phyloP scores from a whole-genome alignment of 2,113 vertebrate species.

The Myodes glareolus region DNA sequence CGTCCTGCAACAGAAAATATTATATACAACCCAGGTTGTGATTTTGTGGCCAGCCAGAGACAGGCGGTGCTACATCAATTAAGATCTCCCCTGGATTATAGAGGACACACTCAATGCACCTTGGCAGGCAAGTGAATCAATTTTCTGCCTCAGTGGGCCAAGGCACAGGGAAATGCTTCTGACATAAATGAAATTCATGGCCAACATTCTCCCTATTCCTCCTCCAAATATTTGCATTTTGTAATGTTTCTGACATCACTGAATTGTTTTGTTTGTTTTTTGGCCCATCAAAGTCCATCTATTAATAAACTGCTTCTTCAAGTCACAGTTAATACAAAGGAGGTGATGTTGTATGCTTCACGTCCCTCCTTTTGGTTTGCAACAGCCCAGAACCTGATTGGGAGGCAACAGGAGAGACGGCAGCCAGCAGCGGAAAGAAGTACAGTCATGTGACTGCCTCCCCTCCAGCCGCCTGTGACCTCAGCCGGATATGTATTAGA shows the following conservation, averaged over 20 bases:
- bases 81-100: conserved; percentile 38
- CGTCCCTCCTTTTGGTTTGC: fast-evolving
- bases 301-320: neutral
- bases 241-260: neutral
- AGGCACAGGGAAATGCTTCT: conserved; percentile 27
- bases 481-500: neutral
- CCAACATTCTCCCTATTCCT: neutral
- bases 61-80: conserved; percentile 11
- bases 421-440: fast-evolving
- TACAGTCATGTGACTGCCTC: fast-evolving
- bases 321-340: neutral
- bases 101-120: neutral
- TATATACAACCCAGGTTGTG: neutral
- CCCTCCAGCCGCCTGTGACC: neutral
- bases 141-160: conserved; percentile 66
- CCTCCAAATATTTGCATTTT: neutral
- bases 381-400: neutral
- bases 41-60: neutral
- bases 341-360: neutral
- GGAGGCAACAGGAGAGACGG: neutral
- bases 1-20: neutral
- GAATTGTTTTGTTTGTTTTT: neutral
- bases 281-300: neutral
- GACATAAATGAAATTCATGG: neutral
- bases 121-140: conserved; percentile 41